Conservation (phyloP, 2,888 invertebrate genomes). For the Lacanobia oleracea region DNA sequence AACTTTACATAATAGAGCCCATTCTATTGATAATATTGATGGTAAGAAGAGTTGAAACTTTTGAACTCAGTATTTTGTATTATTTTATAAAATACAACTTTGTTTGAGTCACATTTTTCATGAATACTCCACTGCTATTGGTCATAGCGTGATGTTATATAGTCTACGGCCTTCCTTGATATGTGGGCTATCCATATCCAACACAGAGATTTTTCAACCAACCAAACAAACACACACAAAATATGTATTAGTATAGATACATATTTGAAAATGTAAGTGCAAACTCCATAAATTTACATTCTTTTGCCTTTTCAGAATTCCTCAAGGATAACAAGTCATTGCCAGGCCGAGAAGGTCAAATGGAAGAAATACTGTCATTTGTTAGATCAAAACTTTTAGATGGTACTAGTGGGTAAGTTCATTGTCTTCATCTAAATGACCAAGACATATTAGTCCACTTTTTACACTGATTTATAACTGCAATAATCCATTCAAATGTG, state of each 20-base stretch:
- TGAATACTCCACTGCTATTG: no score
- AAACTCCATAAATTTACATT: background rate
- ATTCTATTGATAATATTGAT: slow-evolving; percentile 82
- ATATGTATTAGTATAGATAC: no score
- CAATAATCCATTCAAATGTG: no score
- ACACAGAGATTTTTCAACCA: no score
- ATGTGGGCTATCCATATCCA: no score
- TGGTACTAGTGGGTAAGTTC: slow-evolving; percentile 83
- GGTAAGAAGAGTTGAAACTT: slow-evolving; percentile 76
- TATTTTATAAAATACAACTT: no score
- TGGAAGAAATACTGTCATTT: slow-evolving; percentile 87
- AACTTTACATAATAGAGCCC: slow-evolving; percentile 78
- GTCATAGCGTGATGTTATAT: no score
- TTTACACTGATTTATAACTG: no score
- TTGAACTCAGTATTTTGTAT: no score
- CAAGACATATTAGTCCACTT: background rate
- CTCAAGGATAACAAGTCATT: slow-evolving; percentile 80
- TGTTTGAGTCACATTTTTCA: no score
- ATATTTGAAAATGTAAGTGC: background rate
- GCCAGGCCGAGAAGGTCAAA: slow-evolving; percentile 85
- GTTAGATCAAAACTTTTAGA: slow-evolving; percentile 82
- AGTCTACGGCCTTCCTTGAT: no score
- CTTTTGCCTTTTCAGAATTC: slow-evolving; percentile 74
- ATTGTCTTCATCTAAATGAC: background rate
- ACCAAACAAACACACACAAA: no score